Evolutionary conservation across 2,797 vertebrate species (phyloP).

Genomic region (Capromys pilorides): DNA sequence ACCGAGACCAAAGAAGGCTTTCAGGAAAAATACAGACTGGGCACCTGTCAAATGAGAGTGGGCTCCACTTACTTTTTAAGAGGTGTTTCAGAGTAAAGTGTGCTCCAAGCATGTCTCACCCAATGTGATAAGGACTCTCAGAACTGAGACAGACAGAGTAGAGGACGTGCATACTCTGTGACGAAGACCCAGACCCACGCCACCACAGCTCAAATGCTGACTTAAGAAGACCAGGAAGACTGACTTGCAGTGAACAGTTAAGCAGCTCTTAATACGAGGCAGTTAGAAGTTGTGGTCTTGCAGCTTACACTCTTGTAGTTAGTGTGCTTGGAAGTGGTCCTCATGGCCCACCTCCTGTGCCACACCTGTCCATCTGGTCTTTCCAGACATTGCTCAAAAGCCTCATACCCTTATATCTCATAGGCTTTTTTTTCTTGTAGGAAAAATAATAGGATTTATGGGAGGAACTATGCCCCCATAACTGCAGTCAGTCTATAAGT

Average conservation of each 20-base stretch:
- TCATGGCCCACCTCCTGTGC: too few relatives aligned
- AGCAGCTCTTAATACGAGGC: background rate
- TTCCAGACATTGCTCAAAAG: background rate
- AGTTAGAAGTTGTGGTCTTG: background rate
- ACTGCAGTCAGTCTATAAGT: background rate
- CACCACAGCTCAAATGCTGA: too few relatives aligned
- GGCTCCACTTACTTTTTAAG: background rate
- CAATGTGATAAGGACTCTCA: rapidly evolving
- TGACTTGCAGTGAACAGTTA: background rate
- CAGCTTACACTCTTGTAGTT: background rate
- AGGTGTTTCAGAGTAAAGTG: background rate
- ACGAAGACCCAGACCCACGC: background rate
- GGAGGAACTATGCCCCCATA: background rate
- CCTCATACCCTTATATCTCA: background rate
- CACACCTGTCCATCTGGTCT: background rate
- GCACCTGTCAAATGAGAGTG: background rate
- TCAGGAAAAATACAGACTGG: background rate
- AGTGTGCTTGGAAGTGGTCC: background rate
- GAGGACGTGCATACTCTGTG: background rate
- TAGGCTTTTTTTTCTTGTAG: background rate
- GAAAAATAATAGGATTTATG: background rate
- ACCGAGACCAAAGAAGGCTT: background rate
- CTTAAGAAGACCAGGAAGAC: background rate
- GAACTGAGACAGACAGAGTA: background rate
- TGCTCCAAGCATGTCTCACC: background rate